Conservation (phyloP, 2,113 vertebrate genomes). For the Tragelaphus buxtoni region DNA sequence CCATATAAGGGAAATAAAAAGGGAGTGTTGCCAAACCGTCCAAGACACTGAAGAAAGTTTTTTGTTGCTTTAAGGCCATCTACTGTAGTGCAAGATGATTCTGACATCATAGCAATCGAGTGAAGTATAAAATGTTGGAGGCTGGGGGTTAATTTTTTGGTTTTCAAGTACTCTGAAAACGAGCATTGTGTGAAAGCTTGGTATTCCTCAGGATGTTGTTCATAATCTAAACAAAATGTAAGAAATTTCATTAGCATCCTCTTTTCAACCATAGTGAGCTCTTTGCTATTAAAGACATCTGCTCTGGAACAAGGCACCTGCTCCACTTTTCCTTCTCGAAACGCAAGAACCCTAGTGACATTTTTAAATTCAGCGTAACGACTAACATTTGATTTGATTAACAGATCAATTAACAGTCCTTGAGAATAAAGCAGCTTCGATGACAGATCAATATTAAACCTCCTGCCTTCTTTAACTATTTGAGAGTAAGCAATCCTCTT, state of each 20-base stretch:
- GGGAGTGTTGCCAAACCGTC: constrained; percentile 94
- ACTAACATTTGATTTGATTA: no score
- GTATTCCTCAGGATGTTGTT: constrained; percentile 87
- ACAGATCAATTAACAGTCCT: no score
- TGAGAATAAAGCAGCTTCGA: no score
- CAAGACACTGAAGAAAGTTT: constrained; percentile 91
- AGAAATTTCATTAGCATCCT: constrained; percentile 97
- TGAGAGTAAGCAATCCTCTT: no score
- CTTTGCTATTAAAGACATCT: constrained; percentile 94
- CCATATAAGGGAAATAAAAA: constrained; percentile 96
- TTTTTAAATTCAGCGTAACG: constrained; percentile 98
- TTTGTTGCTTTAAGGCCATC: constrained; percentile 90
- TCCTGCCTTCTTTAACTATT: no score
- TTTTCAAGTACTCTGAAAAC: constrained; percentile 89
- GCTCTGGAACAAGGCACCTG: constrained; percentile 97
- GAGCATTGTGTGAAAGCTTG: constrained; percentile 78
- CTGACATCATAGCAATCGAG: constrained; percentile 92
- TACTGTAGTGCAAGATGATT: constrained; percentile 79
- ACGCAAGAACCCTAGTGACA: constrained; percentile 89
- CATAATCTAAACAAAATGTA: constrained; percentile 93
- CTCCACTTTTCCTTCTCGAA: constrained; percentile 85
- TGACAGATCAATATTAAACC: no score
- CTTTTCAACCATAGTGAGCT: constrained; percentile 93
- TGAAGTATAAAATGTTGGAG: constrained; percentile 92
- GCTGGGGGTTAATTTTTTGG: constrained; percentile 87